Conservation (phyloP, 2,888 invertebrate genomes). For the Scaptomyza reducta region DNA sequence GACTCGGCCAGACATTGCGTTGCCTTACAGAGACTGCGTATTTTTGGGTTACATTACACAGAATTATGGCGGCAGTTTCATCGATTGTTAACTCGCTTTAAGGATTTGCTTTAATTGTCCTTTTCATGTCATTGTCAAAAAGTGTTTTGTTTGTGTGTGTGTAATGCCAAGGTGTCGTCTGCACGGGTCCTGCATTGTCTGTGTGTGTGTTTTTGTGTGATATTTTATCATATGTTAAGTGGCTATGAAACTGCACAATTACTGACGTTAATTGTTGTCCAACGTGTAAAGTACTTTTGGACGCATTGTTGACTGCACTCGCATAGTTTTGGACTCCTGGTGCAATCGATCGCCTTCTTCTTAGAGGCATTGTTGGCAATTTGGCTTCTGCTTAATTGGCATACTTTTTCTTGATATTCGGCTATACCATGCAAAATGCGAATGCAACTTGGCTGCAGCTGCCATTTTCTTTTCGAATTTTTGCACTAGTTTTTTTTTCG, state of each 20-base stretch:
- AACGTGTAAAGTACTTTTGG: constrained; percentile 46
- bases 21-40: constrained; percentile 45
- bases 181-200: constrained; percentile 39
- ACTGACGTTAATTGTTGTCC: constrained; percentile 69
- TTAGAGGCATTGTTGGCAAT: constrained; percentile 41
- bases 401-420: constrained; percentile 35
- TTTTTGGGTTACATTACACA: constrained; percentile 72
- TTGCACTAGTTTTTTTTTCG: constrained; percentile 39
- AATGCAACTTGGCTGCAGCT: constrained; percentile 24
- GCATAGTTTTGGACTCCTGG: constrained; percentile 15
- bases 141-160: constrained; percentile 23
- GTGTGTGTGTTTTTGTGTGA: constrained; percentile 25
- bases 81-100: constrained; percentile 72
- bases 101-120: constrained; percentile 76
- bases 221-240: constrained; percentile 82
- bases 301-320: constrained; percentile 51
- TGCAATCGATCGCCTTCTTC: constrained; percentile 47
- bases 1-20: constrained; percentile 58
- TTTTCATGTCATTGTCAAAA: constrained; percentile 67
- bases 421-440: constrained; percentile 40
- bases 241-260: constrained; percentile 79
- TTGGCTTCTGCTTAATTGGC: constrained; percentile 78
- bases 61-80: constrained; percentile 76
- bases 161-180: constrained; percentile 63
- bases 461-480: constrained; percentile 25